Conservation (phyloP, 2,888 invertebrate species). For the Neelides folsomi region DNA sequence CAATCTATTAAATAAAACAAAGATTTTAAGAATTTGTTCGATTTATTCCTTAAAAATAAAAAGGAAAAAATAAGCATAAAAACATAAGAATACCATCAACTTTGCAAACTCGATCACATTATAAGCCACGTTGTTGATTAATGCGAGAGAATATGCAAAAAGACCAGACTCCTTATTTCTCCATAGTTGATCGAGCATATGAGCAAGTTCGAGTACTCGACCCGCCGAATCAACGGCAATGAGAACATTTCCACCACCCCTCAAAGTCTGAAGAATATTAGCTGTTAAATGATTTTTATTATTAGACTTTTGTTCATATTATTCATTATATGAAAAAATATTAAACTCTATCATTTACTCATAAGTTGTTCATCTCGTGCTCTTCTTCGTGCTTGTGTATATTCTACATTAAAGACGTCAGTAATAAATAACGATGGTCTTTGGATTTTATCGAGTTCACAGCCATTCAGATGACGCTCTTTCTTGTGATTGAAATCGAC, state of each 20-base stretch:
- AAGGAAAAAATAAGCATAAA: background rate
- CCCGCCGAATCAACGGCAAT: conserved; percentile 96
- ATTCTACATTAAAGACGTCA: conserved; percentile 88
- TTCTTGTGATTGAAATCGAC: conserved; percentile 99
- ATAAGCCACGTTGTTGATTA: conserved; percentile 92
- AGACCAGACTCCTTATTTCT: conserved; percentile 89
- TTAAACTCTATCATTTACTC: conserved; percentile 46
- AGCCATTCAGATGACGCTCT: conserved; percentile 91
- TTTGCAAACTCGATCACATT: conserved; percentile 98
- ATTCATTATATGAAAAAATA: background rate
- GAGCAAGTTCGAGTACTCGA: conserved; percentile 84
- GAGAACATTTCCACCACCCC: conserved; percentile 88
- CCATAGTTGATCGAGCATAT: conserved; percentile 92
- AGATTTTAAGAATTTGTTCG: background rate
- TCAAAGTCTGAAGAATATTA: conserved; percentile 80
- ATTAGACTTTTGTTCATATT: background rate
- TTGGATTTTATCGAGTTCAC: conserved; percentile 76
- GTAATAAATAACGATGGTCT: conserved; percentile 87
- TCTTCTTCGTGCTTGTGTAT: conserved; percentile 77
- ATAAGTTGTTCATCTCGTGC: conserved; percentile 90
- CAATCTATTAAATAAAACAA: conserved; percentile 51
- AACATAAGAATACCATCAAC: conserved; percentile 52
- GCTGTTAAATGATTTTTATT: conserved; percentile 43
- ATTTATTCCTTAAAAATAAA: background rate
- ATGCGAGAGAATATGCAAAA: conserved; percentile 80